Evolutionary conservation across 2,797 vertebrate species (phyloP).

Genomic region (Benthosema pterotum): DNA sequence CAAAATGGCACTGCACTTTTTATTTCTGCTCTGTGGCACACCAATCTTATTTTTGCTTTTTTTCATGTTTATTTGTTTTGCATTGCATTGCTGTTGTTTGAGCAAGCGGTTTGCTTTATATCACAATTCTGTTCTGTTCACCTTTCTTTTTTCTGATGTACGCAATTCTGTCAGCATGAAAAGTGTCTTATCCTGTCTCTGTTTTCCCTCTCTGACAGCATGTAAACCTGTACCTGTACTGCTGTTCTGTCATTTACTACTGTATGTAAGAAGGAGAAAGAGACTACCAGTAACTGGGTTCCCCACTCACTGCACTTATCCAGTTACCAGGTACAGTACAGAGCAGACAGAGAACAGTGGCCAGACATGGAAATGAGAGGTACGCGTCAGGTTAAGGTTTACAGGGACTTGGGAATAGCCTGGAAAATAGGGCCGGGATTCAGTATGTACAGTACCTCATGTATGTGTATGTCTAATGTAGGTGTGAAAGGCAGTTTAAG

Average conservation of each 20-base stretch:
- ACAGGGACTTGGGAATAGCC: slow-evolving; percentile 33
- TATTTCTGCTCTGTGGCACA: slow-evolving; percentile 33
- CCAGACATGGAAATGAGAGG: slow-evolving; percentile 24
- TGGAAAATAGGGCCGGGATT: slow-evolving; percentile 24
- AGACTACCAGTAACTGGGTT: slow-evolving; percentile 52
- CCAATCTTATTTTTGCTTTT: slow-evolving; percentile 49
- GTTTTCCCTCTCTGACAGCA: slow-evolving; percentile 77
- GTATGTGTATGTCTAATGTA: slow-evolving; percentile 18
- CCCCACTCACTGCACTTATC: slow-evolving; percentile 77
- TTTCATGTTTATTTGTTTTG: slow-evolving; percentile 72
- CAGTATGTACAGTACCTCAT: slow-evolving; percentile 10
- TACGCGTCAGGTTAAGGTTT: slow-evolving; percentile 21
- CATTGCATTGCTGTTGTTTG: slow-evolving; percentile 60
- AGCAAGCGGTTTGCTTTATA: slow-evolving; percentile 17
- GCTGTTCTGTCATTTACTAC: slow-evolving; percentile 41
- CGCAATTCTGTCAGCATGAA: slow-evolving; percentile 81
- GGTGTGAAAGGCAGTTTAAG: slow-evolving; percentile 59
- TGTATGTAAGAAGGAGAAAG: slow-evolving; percentile 8
- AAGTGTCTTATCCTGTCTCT: slow-evolving; percentile 66
- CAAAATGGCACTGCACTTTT: slow-evolving; percentile 57
- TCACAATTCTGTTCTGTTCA: slow-evolving; percentile 49
- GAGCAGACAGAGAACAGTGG: slow-evolving; percentile 13
- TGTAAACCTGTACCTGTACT: slow-evolving; percentile 79
- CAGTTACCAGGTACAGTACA: slow-evolving; percentile 53
- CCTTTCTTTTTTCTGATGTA: slow-evolving; percentile 66